Evolutionary conservation across 2,797 vertebrate species (phyloP).

Genomic region (Catamblyrhynchus diadema): DNA sequence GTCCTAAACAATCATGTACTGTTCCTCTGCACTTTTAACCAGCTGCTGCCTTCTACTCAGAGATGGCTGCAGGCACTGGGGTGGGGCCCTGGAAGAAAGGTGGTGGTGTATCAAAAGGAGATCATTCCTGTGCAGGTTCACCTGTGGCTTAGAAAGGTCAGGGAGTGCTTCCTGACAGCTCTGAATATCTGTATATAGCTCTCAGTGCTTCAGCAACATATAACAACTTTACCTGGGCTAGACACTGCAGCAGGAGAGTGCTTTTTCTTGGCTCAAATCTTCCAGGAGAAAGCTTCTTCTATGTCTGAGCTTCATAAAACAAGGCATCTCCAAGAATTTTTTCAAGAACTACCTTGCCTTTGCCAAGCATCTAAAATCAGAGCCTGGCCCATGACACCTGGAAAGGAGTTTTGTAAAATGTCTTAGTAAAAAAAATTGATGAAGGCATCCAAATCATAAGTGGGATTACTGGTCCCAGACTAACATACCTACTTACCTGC

Average conservation of each 20-base stretch:
- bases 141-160: background rate
- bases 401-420: background rate
- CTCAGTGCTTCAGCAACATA: background rate
- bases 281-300: background rate
- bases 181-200: fast-evolving
- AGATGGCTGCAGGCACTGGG: background rate
- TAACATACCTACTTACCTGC: background rate
- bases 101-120: background rate
- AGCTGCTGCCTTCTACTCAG: slow-evolving; percentile 42
- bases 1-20: slow-evolving; percentile 65
- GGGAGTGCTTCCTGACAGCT: background rate
- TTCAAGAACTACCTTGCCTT: background rate
- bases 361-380: background rate
- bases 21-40: slow-evolving; percentile 40
- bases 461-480: background rate
- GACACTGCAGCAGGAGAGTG: background rate
- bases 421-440: background rate
- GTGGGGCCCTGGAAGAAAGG: background rate
- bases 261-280: background rate
- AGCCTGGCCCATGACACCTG: background rate
- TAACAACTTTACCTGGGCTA: background rate
- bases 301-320: background rate
- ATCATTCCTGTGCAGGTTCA: background rate
- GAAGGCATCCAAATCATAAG: background rate
- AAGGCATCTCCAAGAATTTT: background rate